phyloP scores from a whole-genome alignment of 2,113 vertebrate species.

The Leptosomus discolor region DNA sequence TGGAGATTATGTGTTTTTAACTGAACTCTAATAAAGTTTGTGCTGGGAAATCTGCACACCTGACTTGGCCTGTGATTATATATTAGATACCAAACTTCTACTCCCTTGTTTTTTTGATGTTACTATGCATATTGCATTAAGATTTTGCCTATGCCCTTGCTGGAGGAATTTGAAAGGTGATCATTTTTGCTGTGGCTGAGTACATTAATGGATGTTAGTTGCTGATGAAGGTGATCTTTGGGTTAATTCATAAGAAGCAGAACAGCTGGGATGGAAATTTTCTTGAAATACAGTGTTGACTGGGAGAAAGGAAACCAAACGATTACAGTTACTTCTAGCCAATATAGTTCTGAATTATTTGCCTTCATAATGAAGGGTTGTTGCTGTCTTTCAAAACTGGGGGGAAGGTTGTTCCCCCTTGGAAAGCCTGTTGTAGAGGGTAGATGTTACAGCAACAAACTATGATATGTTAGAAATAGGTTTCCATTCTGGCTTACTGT shows the following conservation, averaged over 20 bases:
- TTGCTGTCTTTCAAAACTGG: neutral
- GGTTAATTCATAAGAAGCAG: neutral
- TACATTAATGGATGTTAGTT: neutral
- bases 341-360: neutral
- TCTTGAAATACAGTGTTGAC: neutral
- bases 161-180: neutral
- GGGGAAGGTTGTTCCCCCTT: neutral
- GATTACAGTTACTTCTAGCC: neutral
- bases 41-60: conserved; percentile 65
- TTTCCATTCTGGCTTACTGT: neutral
- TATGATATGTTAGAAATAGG: neutral
- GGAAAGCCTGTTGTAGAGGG: neutral
- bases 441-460: neutral
- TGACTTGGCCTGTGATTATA: conserved; percentile 68
- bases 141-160: neutral
- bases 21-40: conserved; percentile 80
- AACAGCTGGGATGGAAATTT: neutral
- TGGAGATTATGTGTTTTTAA: conserved; percentile 81
- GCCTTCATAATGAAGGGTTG: neutral
- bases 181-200: neutral
- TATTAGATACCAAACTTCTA: conserved; percentile 68
- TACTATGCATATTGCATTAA: conserved; percentile 60
- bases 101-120: neutral
- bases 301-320: neutral
- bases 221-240: neutral